Evolutionary conservation across 2,888 invertebrate species (phyloP).

Genomic region (Clivina fossor): DNA sequence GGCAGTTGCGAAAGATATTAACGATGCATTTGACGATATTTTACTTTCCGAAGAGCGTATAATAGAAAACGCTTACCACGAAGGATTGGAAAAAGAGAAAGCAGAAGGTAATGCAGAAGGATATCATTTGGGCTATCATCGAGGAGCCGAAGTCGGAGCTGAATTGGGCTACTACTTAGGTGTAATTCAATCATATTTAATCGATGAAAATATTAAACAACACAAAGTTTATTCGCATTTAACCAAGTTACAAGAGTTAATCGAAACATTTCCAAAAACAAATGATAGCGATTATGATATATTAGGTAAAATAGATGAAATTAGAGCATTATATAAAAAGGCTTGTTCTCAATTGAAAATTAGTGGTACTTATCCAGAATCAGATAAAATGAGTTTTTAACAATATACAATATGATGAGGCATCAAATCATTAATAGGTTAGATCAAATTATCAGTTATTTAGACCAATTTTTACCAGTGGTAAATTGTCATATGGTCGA

Average conservation of each 20-base stretch:
- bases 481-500: constrained; percentile 79
- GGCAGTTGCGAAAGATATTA: constrained; percentile 64
- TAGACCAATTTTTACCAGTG: constrained; percentile 63
- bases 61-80: constrained; percentile 64
- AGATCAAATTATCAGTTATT: constrained; percentile 58
- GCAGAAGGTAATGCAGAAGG: constrained; percentile 67
- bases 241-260: constrained; percentile 59
- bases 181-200: constrained; percentile 58
- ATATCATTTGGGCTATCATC: constrained; percentile 75
- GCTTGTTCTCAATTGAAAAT: constrained; percentile 69
- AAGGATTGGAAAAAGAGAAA: constrained; percentile 67
- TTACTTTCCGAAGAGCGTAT: constrained; percentile 69
- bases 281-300: constrained; percentile 71
- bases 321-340: constrained; percentile 70
- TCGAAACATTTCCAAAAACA: constrained; percentile 64
- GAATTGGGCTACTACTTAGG: constrained; percentile 77
- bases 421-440: constrained; percentile 51
- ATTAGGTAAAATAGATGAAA: constrained; percentile 60
- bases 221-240: constrained; percentile 61
- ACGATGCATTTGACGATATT: constrained; percentile 72
- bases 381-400: constrained; percentile 28
- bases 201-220: constrained; percentile 47
- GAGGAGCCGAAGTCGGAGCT: constrained; percentile 73
- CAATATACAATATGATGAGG: constrained; percentile 39
- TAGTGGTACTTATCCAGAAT: constrained; percentile 57